Conservation (phyloP, 2,888 invertebrate genomes). For the Serrognathus titanus region DNA sequence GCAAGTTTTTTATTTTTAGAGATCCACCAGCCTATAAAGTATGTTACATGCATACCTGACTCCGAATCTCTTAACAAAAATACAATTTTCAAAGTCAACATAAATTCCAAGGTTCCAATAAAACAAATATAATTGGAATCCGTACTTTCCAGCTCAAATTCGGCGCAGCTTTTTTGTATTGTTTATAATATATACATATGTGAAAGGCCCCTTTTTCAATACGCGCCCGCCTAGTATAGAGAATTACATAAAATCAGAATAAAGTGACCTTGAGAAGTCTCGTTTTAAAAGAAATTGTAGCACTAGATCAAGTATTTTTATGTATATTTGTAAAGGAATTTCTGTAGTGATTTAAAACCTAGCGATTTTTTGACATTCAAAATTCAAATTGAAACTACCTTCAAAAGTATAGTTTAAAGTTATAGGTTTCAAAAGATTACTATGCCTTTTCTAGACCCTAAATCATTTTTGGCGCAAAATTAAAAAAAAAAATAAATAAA, state of each 20-base stretch:
- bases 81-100: not conserved
- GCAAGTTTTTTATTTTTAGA: not conserved
- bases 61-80: no score
- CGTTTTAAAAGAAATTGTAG: constrained; percentile 8
- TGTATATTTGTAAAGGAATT: constrained; percentile 9
- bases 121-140: not conserved
- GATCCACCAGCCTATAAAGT: no score
- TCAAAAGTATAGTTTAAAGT: not conserved
- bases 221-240: no score
- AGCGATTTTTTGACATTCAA: no score
- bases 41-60: no score
- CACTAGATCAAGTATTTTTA: constrained; percentile 15
- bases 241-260: constrained; percentile 6
- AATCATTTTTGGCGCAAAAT: no score
- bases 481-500: no score
- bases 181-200: constrained; percentile 1
- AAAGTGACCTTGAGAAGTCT: constrained; percentile 18
- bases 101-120: not conserved
- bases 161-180: not conserved
- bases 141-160: not conserved
- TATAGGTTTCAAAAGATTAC: not conserved
- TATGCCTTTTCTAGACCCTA: no score
- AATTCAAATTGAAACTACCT: not conserved
- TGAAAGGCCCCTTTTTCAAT: no score
- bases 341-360: no score